phyloP scores from a whole-genome alignment of 1,140 invertebrate species.

The Cydia pomonella region DNA sequence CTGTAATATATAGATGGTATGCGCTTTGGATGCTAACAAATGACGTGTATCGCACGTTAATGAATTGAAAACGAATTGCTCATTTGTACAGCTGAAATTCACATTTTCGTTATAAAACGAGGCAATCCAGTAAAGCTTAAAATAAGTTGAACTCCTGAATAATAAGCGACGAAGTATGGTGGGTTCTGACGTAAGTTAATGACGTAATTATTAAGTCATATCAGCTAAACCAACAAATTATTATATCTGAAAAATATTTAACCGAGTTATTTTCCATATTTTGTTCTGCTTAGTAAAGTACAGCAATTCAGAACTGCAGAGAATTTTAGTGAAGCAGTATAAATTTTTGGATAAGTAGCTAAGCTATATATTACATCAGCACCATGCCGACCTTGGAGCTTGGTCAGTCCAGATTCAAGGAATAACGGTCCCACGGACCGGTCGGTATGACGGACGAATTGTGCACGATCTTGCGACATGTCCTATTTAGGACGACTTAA shows the following conservation, averaged over 20 bases:
- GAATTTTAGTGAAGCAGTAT: not conserved
- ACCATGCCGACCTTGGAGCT: not conserved
- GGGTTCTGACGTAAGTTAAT: not conserved
- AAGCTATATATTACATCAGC: not conserved
- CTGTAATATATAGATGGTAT: not conserved
- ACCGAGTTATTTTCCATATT: too few relatives aligned
- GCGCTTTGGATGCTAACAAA: not conserved
- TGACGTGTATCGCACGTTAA: constrained; percentile 15
- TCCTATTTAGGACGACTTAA: constrained; percentile 68
- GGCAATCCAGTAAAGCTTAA: not conserved
- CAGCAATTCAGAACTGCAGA: not conserved
- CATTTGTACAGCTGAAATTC: constrained; percentile 11
- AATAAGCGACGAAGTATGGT: not conserved
- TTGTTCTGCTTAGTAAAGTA: too few relatives aligned
- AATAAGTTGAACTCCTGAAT: not conserved
- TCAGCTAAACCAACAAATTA: too few relatives aligned
- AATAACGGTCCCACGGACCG: constrained; percentile 25
- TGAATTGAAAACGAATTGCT: constrained; percentile 31
- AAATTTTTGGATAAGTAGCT: too few relatives aligned
- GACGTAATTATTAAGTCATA: too few relatives aligned
- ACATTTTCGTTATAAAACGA: not conserved
- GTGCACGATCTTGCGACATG: constrained; percentile 50
- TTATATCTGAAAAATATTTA: too few relatives aligned
- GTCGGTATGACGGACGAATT: constrained; percentile 26
- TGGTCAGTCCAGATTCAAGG: constrained; percentile 23